Conservation (phyloP, 37 sponge, comb jelly and placozoan species). For the Agelas oroides region DNA sequence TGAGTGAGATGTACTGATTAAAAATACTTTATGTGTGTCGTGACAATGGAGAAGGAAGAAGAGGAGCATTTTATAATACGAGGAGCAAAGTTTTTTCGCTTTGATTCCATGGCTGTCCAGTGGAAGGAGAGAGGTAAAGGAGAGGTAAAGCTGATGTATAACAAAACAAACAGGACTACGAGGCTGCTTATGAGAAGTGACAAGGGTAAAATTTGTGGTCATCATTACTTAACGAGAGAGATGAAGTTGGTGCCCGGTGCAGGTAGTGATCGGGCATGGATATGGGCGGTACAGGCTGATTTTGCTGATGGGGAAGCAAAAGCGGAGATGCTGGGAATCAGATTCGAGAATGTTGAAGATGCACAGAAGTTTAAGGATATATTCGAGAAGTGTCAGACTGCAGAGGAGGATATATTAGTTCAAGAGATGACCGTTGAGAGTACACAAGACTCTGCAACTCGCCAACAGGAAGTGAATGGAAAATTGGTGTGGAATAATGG, state of each 20-base stretch:
- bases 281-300: slow-evolving; percentile 84
- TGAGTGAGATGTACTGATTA: too few relatives aligned
- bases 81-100: slow-evolving; percentile 89
- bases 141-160: slow-evolving; percentile 79
- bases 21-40: too few relatives aligned
- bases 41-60: slow-evolving; percentile 85
- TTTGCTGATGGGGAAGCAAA: slow-evolving; percentile 89
- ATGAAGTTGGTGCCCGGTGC: slow-evolving; percentile 80
- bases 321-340: slow-evolving; percentile 81
- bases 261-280: slow-evolving; percentile 90
- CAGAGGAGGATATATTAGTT: slow-evolving; percentile 11
- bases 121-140: slow-evolving; percentile 95
- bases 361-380: slow-evolving; percentile 76
- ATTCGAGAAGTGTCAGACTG: slow-evolving; percentile 65
- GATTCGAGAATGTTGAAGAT: slow-evolving; percentile 89
- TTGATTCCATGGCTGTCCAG: slow-evolving; percentile 73
- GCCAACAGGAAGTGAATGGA: background rate
- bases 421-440: slow-evolving; percentile 54
- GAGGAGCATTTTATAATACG: slow-evolving; percentile 85
- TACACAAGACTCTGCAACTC: background rate
- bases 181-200: slow-evolving; percentile 89
- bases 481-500: too few relatives aligned
- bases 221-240: slow-evolving; percentile 79
- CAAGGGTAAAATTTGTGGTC: slow-evolving; percentile 91
- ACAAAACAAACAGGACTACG: slow-evolving; percentile 35